A percentile compares a stretch with the other conserved stretches of the same genome.
Evolutionary conservation across 2,797 vertebrate genomes (phyloP).

Genomic region (Pampus argenteus): DNA sequence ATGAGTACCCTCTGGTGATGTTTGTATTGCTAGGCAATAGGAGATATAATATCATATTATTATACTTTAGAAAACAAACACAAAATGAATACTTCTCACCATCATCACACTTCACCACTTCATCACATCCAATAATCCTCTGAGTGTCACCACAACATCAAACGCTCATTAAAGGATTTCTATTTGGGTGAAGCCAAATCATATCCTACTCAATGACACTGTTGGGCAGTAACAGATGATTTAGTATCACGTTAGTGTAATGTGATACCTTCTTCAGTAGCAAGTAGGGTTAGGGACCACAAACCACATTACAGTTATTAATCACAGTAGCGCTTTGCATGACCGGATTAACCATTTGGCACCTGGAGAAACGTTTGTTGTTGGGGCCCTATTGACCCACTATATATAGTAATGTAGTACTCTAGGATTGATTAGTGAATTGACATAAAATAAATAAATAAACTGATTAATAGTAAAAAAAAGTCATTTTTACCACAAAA

Average conservation of each 20-base stretch:
- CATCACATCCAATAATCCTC: not conserved
- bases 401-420: too few relatives aligned
- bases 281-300: not conserved
- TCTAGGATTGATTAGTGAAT: too few relatives aligned
- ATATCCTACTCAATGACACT: not conserved
- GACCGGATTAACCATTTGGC: too few relatives aligned
- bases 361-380: too few relatives aligned
- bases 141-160: constrained; percentile 8
- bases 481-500: too few relatives aligned
- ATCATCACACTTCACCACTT: too few relatives aligned
- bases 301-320: not conserved
- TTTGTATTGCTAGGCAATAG: constrained; percentile 43
- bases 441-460: too few relatives aligned
- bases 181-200: not conserved
- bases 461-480: too few relatives aligned
- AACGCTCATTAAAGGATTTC: not conserved
- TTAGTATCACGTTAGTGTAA: too few relatives aligned
- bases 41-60: constrained; percentile 18
- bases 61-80: constrained; percentile 10
- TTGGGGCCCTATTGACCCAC: too few relatives aligned
- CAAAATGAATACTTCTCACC: not conserved
- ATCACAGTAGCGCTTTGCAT: too few relatives aligned
- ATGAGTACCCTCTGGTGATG: constrained; percentile 45
- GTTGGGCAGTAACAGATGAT: too few relatives aligned
- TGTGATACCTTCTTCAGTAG: constrained; percentile 1